phyloP scores from a whole-genome alignment of 2,888 invertebrate species.

The Epinotia demarniana region DNA sequence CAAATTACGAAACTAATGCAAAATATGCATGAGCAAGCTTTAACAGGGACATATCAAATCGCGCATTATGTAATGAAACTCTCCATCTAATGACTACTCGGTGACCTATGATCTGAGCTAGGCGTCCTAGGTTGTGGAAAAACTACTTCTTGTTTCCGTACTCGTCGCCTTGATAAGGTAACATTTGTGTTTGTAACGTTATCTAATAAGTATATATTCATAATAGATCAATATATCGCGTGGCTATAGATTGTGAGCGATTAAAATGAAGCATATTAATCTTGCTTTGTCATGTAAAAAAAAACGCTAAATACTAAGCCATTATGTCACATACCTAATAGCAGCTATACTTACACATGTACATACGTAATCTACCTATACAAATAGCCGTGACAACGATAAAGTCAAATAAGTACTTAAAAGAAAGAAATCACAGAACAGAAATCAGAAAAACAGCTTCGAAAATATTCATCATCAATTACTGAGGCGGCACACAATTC shows the following conservation, averaged over 20 bases:
- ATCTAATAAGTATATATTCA: not conserved
- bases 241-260: no score
- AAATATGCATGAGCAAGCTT: constrained; percentile 32
- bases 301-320: no score
- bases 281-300: no score
- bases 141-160: constrained; percentile 27
- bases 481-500: not conserved
- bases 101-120: constrained; percentile 42
- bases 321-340: no score
- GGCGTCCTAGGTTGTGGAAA: constrained; percentile 34
- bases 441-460: not conserved
- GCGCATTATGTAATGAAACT: constrained; percentile 37
- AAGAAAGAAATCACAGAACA: not conserved
- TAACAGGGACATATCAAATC: constrained; percentile 25
- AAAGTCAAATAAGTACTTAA: not conserved
- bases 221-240: no score
- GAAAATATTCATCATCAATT: constrained; percentile 6
- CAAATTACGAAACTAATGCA: constrained; percentile 43
- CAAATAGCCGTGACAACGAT: not conserved
- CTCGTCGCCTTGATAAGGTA: not conserved
- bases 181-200: not conserved
- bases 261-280: no score
- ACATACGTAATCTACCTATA: not conserved
- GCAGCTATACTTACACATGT: not conserved
- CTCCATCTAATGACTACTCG: constrained; percentile 40